Percentiles rank a stretch among this genome's conserved stretches.
These are phyloP conservation scores for Leptosomus discolor DNA, from an alignment of 2,113 vertebrate genomes.

Conservation along the genomic window DNA sequence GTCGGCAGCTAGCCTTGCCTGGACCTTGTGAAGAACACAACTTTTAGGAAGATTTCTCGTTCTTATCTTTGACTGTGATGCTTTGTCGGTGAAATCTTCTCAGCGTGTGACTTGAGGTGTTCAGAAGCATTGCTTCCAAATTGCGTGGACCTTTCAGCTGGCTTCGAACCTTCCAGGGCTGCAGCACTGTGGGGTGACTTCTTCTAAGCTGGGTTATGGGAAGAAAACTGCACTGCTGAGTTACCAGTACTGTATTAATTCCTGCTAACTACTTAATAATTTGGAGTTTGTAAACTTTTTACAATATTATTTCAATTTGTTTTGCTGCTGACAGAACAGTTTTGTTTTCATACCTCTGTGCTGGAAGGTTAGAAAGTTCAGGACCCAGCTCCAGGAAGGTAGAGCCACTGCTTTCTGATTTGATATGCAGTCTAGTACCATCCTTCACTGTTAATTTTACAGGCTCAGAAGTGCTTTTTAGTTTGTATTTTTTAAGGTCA, in stretches of 20 bases:
- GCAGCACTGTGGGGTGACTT: not conserved
- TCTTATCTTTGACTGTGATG: not conserved
- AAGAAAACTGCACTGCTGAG: not conserved
- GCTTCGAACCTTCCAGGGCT: rapidly evolving
- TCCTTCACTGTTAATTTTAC: not conserved
- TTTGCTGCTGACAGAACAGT: not conserved
- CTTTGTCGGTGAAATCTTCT: not conserved
- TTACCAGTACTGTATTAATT: not conserved
- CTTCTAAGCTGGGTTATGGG: not conserved
- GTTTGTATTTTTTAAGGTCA: not conserved
- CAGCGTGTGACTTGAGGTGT: not conserved
- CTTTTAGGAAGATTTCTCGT: not conserved
- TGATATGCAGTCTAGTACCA: not conserved
- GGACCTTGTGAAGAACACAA: not conserved
- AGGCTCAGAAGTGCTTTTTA: not conserved
- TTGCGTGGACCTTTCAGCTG: not conserved
- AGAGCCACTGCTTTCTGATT: not conserved
- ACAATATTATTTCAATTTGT: not conserved
- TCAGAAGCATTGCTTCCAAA: not conserved
- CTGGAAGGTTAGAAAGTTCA: not conserved
- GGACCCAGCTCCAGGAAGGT: not conserved
- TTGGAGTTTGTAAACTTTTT: not conserved
- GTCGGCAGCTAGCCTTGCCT: not conserved
- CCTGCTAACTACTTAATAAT: not conserved
- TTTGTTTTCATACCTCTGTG: not conserved